Evolutionary conservation across 2,888 invertebrate species (phyloP).

Genomic region (Pecten maximus): DNA sequence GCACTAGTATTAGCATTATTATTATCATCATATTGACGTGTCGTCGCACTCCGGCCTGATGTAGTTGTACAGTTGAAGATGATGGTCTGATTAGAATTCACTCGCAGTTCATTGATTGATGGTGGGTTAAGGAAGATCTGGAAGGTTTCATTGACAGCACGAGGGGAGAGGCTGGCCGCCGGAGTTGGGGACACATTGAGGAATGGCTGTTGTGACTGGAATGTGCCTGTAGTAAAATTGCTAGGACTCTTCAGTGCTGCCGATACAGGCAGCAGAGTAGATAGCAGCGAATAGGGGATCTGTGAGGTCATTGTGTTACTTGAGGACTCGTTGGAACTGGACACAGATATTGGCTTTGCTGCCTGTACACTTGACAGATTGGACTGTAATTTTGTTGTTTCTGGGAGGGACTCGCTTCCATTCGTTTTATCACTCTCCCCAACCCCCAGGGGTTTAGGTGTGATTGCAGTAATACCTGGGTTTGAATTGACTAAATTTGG

Average conservation of each 20-base stretch:
- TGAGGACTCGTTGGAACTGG: neutral
- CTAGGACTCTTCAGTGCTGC: slow-evolving; percentile 16
- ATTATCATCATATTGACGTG: slow-evolving; percentile 50
- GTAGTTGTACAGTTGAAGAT: slow-evolving; percentile 71
- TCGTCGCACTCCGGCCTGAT: slow-evolving; percentile 35
- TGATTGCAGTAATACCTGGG: neutral
- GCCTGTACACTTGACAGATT: neutral
- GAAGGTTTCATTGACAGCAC: slow-evolving; percentile 69
- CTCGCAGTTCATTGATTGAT: slow-evolving; percentile 73
- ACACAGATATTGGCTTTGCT: neutral
- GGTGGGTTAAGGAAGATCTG: slow-evolving; percentile 74
- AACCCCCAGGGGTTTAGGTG: neutral
- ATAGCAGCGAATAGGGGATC: neutral
- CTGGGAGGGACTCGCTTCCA: neutral
- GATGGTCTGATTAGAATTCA: slow-evolving; percentile 72
- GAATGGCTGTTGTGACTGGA: slow-evolving; percentile 44
- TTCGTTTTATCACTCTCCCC: neutral
- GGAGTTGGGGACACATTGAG: slow-evolving; percentile 36
- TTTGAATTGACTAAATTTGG: neutral
- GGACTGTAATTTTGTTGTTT: neutral
- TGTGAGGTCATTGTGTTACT: neutral
- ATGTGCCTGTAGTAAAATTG: slow-evolving; percentile 43
- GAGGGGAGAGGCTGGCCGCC: slow-evolving; percentile 46
- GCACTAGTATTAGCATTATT: slow-evolving; percentile 41
- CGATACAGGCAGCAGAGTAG: neutral